Conservation (phyloP, 2,113 vertebrate species). For the Pseudorasbora parva region DNA sequence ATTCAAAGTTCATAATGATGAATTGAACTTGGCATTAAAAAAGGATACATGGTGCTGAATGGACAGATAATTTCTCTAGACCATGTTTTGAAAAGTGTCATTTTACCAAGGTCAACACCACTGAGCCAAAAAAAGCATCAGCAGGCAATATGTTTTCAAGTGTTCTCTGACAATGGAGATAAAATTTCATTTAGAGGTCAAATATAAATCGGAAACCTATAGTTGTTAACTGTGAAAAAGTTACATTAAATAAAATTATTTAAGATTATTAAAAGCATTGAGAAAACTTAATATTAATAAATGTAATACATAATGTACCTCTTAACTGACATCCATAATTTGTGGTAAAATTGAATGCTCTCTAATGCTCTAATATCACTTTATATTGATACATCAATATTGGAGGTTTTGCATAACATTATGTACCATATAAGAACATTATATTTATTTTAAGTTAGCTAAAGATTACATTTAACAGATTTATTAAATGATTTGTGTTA, state of each 20-base stretch:
- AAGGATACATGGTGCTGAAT: background rate
- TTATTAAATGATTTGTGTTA: background rate
- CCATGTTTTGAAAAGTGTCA: slow-evolving; percentile 18
- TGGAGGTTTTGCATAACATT: background rate
- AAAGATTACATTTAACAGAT: background rate
- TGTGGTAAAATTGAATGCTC: background rate
- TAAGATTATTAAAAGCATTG: background rate
- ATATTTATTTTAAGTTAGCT: background rate
- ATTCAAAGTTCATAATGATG: background rate
- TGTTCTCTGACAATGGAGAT: slow-evolving; percentile 45
- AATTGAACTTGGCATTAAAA: background rate
- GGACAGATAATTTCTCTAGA: slow-evolving; percentile 26
- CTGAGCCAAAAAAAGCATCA: slow-evolving; percentile 18
- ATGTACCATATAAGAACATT: too few species aligned
- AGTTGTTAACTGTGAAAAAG: slow-evolving; percentile 22
- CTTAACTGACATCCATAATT: background rate
- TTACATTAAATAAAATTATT: background rate
- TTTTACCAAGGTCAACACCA: slow-evolving; percentile 43
- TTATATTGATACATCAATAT: background rate
- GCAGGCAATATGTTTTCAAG: slow-evolving; percentile 38
- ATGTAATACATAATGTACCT: too few species aligned
- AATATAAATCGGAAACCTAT: slow-evolving; percentile 42
- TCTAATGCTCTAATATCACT: background rate
- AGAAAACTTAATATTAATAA: background rate
- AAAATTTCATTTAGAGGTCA: slow-evolving; percentile 47